Percentiles rank a stretch among this genome's conserved stretches.
These are phyloP conservation scores for Zygogramma bicolorata DNA, from an alignment of 2,888 invertebrate species.

Conservation along the genomic window DNA sequence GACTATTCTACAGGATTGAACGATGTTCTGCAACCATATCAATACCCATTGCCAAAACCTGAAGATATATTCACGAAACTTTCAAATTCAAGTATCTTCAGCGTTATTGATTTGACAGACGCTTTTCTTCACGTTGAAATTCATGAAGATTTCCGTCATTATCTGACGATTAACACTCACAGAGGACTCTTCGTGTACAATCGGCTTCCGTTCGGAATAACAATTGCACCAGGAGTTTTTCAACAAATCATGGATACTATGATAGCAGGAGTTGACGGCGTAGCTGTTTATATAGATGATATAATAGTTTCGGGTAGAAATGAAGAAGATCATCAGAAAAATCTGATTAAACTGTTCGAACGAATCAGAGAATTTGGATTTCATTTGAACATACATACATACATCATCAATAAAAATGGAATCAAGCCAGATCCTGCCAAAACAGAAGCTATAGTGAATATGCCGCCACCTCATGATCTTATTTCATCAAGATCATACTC, in stretches of 20 bases:
- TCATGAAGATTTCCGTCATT: not conserved
- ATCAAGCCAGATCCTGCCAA: no score
- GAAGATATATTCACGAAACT: constrained; percentile 31
- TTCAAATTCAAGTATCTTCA: constrained; percentile 21
- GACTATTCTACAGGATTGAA: constrained; percentile 37
- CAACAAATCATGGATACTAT: not conserved
- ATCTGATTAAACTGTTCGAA: not conserved
- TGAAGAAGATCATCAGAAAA: not conserved
- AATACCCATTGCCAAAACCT: constrained; percentile 34
- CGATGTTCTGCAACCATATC: constrained; percentile 33
- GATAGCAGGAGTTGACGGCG: no score
- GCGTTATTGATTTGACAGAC: constrained; percentile 30
- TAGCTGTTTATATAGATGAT: not conserved
- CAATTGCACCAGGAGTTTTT: not conserved
- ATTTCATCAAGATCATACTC: no score
- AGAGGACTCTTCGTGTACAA: not conserved
- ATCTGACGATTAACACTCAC: constrained; percentile 8
- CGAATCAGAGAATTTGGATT: not conserved
- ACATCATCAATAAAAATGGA: not conserved
- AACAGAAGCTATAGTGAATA: no score
- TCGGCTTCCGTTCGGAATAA: not conserved
- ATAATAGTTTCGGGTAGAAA: not conserved
- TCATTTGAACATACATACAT: no score
- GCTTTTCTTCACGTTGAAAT: constrained; percentile 9
- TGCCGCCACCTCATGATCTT: no score